Base-by-base conservation (phyloP, 2,797 vertebrate genomes). In the Aplochiton taeniatus region DNA sequence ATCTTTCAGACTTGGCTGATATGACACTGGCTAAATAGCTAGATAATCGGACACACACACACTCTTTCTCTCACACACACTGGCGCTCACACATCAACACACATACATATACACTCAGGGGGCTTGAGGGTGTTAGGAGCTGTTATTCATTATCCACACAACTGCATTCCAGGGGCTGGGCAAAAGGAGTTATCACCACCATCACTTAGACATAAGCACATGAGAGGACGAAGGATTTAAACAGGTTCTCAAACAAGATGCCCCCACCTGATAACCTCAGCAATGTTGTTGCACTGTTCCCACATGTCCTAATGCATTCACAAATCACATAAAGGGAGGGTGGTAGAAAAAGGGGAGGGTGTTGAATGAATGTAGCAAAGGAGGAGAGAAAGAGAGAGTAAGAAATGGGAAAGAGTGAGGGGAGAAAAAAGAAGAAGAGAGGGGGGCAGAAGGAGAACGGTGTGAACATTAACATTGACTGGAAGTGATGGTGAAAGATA, bases 71-170 rank as follows among this genome's bases (percentile, higher is more conserved):
- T 11, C n/a, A 17, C 16, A 42, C 16, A 45, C 11, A 20, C 51
- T 17, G 13, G 49, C 45, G 14, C 4, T 16, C 42, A 14, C 31
- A 14, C 41, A n/a, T 31, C 66, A 49, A 65, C 50, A 19, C 12
- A 63, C 61, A 31, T 46, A 52, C 50, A 50, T 56, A 77, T 13
- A 73, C 74, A 81, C 77, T 79, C 31, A 58, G 70, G 74, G 78
- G 81, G 75, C 75, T 84, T 1, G 74, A 82, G 84, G 80, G 86
- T 87, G 87, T 87, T 88, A 87, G 72, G 81, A 80, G 80, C 80
- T 85, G 88, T 90, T 90, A 92, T 88, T 90, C 87, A 91, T 91
- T 91, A 90, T 90, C 88, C 86, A 91, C 90, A 89, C 75, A 57
- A 86, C 83, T 83, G 81, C 88, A 91, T 91, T 92, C 89, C 87